Base-by-base conservation (phyloP, 2,888 invertebrate genomes). In the Capitulum mitella region DNA sequence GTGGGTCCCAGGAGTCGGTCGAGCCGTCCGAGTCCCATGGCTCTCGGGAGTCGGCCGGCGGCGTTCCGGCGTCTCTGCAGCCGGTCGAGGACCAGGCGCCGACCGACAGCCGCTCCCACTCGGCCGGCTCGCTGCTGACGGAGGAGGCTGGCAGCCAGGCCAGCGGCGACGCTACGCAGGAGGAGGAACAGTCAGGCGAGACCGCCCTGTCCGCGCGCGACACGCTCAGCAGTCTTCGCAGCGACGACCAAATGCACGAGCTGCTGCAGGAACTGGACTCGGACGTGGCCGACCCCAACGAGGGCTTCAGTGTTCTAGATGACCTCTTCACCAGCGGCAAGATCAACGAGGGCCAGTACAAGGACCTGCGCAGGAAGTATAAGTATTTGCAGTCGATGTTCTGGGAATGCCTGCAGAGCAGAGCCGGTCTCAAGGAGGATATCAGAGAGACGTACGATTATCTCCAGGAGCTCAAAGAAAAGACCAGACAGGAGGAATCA, bases 341-440 rank as follows among this genome's bases (percentile, higher is more conserved):
- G 19, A 37, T 70, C 22, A 70, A 70, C 37, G 70, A 70, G 40
- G 26, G 26, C 10, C 70, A 70, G 40, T 70, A 70, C 19, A 70
- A 70, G 26, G 70, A 70, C 29, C 37, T 70, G 70, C 70, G 40
- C 26, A 22, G 70, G 1, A 70, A 40, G 40, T 40, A 70, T 26
- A 70, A 70, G 40, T 70, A 70, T 22, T 26, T 70, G 40, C 70
- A 70, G 40, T 70, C 70, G 16, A 70, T 70, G 70, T 70, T 70
- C 70, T 70, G 70, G 70, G 22, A 8, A 22, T 70, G 70, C 26
- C 0, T 70, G 37, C 70, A 70, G 37, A 70, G 40, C 40, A 19
- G 70, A 12, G 26, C 37, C 26, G 40, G 70, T 19, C 70, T 70
- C 8, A 19, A 40, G 26, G 70, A 70, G 26, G 70, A 70, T 10